Evolutionary conservation across 1,140 invertebrate genomes (phyloP).

Genomic region (Diabrotica undecimpunctata): DNA sequence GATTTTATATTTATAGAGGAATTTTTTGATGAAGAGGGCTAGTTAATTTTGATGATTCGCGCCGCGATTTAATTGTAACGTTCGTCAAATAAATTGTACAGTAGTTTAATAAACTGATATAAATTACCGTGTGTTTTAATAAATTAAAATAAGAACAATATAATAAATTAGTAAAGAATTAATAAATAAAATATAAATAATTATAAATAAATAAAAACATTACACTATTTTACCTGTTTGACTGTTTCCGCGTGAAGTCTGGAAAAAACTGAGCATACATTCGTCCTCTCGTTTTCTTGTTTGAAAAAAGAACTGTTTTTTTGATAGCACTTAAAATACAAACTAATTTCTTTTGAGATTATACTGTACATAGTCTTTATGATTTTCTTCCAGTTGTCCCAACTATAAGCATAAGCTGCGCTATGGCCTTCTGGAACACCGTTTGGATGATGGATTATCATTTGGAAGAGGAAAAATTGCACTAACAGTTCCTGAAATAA

Average conservation of each 20-base stretch:
- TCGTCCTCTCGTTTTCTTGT: conserved; percentile 14
- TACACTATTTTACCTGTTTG: conserved; percentile 32
- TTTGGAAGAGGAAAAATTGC: conserved; percentile 41
- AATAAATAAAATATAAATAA: neutral
- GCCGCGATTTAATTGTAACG: no score
- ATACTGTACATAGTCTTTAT: conserved; percentile 32
- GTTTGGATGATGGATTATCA: conserved; percentile 39
- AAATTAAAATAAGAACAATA: no score
- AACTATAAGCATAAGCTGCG: conserved; percentile 33
- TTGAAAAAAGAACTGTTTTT: conserved; percentile 30
- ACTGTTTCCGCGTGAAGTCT: conserved; percentile 37
- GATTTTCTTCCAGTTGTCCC: conserved; percentile 35
- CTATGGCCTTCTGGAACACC: conserved; percentile 30
- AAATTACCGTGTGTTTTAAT: no score
- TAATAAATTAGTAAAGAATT: no score
- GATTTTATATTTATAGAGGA: no score
- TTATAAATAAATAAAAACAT: neutral
- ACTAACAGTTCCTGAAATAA: conserved; percentile 31
- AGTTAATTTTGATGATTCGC: no score
- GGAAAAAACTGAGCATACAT: conserved; percentile 29
- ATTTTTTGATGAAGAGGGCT: no score
- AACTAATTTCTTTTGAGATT: conserved; percentile 27
- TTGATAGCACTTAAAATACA: conserved; percentile 23
- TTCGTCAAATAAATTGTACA: no score
- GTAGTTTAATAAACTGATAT: no score